Evolutionary conservation across 2,113 vertebrate species (phyloP).

Genomic region (Tyrannus savana): DNA sequence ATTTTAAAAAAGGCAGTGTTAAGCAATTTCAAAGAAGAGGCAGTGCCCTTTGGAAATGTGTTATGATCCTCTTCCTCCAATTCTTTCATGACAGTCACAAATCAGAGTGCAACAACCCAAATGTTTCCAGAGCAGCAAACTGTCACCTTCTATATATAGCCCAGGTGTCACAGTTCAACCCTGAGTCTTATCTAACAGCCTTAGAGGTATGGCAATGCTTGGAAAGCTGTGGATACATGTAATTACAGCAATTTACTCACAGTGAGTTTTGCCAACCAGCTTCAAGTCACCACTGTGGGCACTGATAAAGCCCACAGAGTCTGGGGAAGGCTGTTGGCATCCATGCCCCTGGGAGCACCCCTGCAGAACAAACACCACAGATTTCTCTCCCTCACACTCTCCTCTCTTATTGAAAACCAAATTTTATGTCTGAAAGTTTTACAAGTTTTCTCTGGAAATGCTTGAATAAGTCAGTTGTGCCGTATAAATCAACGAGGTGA

Average conservation of each 20-base stretch:
- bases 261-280: not conserved
- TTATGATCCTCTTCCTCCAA: conserved; percentile 37
- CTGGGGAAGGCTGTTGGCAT: not conserved
- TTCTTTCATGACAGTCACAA: conserved; percentile 13
- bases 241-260: not conserved
- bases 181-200: not conserved
- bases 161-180: not conserved
- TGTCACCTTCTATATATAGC: conserved; percentile 19
- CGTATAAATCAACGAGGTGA: not conserved
- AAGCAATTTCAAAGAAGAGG: not conserved
- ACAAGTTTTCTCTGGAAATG: not conserved
- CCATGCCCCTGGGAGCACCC: not conserved
- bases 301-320: fast-evolving
- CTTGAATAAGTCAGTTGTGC: not conserved
- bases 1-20: not conserved
- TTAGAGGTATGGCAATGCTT: not conserved
- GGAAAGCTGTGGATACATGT: not conserved
- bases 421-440: not conserved
- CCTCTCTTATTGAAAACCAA: not conserved
- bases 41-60: not conserved
- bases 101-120: not conserved
- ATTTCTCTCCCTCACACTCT: not conserved
- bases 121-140: not conserved
- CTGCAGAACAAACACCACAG: not conserved
- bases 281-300: not conserved